These are phyloP conservation scores for Mormyrus proboscirostris DNA, from an alignment of 2,797 vertebrate genomes.

Conservation along the genomic window DNA sequence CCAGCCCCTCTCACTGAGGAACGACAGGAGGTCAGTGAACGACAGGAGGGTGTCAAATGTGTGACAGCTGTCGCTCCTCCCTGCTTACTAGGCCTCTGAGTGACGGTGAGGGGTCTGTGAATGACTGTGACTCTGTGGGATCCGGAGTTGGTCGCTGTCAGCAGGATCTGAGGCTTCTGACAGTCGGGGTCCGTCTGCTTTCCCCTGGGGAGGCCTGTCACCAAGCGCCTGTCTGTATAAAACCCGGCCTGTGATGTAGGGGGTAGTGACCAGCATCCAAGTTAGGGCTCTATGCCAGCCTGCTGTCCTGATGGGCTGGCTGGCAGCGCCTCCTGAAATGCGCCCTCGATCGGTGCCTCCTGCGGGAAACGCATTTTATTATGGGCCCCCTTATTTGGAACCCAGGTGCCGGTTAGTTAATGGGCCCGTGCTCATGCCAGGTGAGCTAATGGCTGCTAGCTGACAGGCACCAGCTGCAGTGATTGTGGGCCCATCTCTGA, in stretches of 20 bases:
- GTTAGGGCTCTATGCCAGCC: neutral
- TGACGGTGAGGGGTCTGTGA: neutral
- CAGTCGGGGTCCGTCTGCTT: neutral
- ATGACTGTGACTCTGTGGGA: neutral
- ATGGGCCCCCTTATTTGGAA: neutral
- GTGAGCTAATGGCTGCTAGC: neutral
- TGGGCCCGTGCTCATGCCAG: neutral
- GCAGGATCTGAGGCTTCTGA: neutral
- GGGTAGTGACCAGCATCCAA: neutral
- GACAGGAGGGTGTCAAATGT: neutral
- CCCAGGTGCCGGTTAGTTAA: neutral
- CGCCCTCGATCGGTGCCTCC: neutral
- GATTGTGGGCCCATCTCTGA: slow-evolving; percentile 30
- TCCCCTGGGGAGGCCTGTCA: neutral
- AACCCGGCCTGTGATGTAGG: neutral
- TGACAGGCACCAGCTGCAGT: neutral
- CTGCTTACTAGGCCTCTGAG: neutral
- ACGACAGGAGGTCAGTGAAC: neutral
- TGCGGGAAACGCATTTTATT: neutral
- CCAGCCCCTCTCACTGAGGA: neutral
- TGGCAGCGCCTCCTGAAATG: neutral
- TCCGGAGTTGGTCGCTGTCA: neutral
- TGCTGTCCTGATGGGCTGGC: neutral
- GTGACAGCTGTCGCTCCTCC: neutral
- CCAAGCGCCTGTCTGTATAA: neutral